Evolutionary conservation across 2,113 vertebrate genomes (phyloP).

Genomic region (Eudorcas thomsonii): DNA sequence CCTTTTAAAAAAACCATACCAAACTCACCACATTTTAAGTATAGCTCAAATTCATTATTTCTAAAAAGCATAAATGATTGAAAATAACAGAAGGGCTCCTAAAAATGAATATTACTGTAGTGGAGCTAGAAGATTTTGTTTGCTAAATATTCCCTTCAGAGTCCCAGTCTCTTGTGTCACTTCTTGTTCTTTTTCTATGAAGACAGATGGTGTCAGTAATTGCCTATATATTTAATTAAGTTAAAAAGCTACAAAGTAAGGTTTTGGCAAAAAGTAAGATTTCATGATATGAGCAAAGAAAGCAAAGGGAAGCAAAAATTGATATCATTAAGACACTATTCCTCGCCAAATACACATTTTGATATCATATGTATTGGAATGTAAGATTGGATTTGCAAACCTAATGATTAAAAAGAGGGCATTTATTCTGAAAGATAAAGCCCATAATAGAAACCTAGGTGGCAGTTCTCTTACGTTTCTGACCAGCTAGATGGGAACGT

Average conservation of each 20-base stretch:
- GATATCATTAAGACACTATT: neutral
- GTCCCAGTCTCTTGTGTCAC: slow-evolving; percentile 75
- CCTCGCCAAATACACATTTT: neutral
- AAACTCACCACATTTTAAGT: slow-evolving; percentile 44
- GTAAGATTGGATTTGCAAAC: neutral
- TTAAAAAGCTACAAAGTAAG: slow-evolving; percentile 82
- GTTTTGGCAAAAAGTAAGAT: slow-evolving; percentile 69
- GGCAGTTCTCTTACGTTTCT: neutral
- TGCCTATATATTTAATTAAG: slow-evolving; percentile 85
- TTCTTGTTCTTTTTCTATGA: slow-evolving; percentile 78
- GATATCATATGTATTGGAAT: neutral
- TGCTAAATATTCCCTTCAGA: slow-evolving; percentile 75
- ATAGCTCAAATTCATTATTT: slow-evolving; percentile 53
- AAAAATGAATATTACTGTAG: slow-evolving; percentile 50
- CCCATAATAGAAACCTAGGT: neutral
- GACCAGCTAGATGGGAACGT: neutral
- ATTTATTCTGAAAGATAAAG: neutral
- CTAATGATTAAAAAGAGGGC: neutral
- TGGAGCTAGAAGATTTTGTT: slow-evolving; percentile 69
- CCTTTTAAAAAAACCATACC: slow-evolving; percentile 52
- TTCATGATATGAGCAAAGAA: slow-evolving; percentile 37
- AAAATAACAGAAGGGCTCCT: slow-evolving; percentile 59
- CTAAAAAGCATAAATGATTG: slow-evolving; percentile 62
- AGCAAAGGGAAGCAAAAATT: slow-evolving; percentile 36
- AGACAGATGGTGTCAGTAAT: slow-evolving; percentile 88